A percentile compares a stretch with the other conserved stretches of the same genome.
These are phyloP conservation scores for Porites cylindrica DNA, from an alignment of 92 coral and sea anemone species.

Conservation along the genomic window DNA sequence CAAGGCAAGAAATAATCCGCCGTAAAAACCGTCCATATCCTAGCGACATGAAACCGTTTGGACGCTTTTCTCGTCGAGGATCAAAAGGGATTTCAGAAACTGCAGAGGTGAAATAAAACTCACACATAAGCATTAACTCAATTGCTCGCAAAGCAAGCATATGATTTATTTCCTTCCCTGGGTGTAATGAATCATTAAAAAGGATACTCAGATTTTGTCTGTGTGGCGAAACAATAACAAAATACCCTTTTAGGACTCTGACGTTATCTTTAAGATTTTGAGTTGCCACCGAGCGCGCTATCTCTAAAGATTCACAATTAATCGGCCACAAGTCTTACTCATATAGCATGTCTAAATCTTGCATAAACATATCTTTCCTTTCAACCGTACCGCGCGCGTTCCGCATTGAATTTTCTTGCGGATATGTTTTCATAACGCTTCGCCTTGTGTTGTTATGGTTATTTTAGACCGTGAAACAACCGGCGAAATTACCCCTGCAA, in stretches of 20 bases:
- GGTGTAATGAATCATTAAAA: conserved; percentile 51
- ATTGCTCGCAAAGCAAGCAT: neutral
- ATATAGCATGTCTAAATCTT: conserved; percentile 22
- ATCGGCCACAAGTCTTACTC: neutral
- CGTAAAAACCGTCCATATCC: conserved; percentile 14
- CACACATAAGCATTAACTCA: neutral
- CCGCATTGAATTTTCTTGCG: neutral
- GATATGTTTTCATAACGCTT: conserved; percentile 7
- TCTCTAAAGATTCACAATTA: conserved; percentile 5
- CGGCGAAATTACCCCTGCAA: conserved; percentile 28
- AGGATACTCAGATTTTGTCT: conserved; percentile 46
- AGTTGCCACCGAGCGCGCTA: conserved; percentile 23
- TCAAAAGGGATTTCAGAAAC: neutral
- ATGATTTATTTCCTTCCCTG: conserved; percentile 47
- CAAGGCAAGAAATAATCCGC: neutral
- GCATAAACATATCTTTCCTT: conserved; percentile 22
- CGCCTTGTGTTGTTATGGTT: conserved; percentile 19
- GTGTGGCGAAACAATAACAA: conserved; percentile 46
- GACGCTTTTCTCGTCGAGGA: neutral
- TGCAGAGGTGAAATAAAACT: neutral
- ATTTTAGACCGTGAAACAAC: conserved; percentile 56
- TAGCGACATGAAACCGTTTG: conserved; percentile 5
- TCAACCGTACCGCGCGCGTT: neutral
- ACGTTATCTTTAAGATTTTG: conserved; percentile 41
- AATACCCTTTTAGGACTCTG: conserved; percentile 50